phyloP scores from a whole-genome alignment of 2,113 vertebrate species.

The Romanogobio albipinnatus region DNA sequence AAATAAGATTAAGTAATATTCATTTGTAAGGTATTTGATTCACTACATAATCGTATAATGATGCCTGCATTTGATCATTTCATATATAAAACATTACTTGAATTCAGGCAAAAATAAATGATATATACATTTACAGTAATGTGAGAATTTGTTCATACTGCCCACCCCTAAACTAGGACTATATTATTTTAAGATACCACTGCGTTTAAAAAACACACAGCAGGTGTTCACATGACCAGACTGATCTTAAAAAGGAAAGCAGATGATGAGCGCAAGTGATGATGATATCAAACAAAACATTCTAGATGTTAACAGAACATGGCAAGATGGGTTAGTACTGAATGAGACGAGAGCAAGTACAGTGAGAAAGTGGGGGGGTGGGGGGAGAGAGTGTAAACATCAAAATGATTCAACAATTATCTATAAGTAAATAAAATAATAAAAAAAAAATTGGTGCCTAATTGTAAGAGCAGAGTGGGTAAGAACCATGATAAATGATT shows the following conservation, averaged over 20 bases:
- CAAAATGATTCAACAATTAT: slow-evolving; percentile 51
- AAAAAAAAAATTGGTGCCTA: slow-evolving; percentile 69
- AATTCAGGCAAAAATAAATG: not conserved
- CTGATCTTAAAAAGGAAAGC: not conserved
- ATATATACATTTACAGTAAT: not conserved
- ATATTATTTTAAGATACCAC: slow-evolving; percentile 34
- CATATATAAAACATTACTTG: not conserved
- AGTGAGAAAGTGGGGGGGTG: not conserved
- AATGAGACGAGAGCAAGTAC: slow-evolving; percentile 12
- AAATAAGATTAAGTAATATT: not conserved
- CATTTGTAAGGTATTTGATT: not conserved
- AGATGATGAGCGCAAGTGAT: not conserved
- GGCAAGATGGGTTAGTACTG: slow-evolving; percentile 46
- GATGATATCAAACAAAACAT: not conserved
- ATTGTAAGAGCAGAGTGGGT: slow-evolving; percentile 78
- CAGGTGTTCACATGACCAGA: slow-evolving; percentile 23
- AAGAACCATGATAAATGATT: slow-evolving; percentile 80
- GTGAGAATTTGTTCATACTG: not conserved
- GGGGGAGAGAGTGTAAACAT: not conserved
- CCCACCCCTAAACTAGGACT: slow-evolving; percentile 10
- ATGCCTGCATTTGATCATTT: not conserved
- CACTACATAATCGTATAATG: not conserved
- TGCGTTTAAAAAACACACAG: slow-evolving; percentile 33
- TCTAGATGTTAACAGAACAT: slow-evolving; percentile 34
- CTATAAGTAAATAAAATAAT: slow-evolving; percentile 46